Evolutionary conservation across 2,113 vertebrate species (phyloP).

Genomic region (Pelecanus crispus): DNA sequence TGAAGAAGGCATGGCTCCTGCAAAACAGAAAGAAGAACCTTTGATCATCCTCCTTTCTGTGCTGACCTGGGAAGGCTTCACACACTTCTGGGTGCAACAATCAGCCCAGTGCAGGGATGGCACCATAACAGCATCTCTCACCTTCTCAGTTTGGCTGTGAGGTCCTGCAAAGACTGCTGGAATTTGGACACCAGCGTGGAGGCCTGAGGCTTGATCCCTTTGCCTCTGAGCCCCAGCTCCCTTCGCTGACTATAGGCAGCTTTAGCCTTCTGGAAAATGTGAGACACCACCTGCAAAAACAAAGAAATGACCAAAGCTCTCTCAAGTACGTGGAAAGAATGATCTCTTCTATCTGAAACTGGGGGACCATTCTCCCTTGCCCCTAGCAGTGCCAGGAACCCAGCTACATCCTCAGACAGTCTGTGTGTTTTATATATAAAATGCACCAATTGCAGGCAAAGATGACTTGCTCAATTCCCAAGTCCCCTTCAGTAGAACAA

Average conservation of each 20-base stretch:
- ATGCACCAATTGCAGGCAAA: background rate
- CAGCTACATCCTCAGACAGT: background rate
- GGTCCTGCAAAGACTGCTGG: slow-evolving; percentile 82
- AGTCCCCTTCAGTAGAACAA: background rate
- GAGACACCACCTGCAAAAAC: slow-evolving; percentile 78
- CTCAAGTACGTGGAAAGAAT: background rate
- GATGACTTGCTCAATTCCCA: background rate
- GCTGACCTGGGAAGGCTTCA: background rate
- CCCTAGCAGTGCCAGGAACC: background rate
- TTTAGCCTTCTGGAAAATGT: slow-evolving; percentile 80
- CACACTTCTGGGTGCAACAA: background rate
- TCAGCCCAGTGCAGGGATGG: background rate
- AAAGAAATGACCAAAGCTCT: background rate
- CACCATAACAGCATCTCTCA: slow-evolving; percentile 27
- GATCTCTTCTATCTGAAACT: background rate
- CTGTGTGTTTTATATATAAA: background rate
- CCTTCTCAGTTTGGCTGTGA: slow-evolving; percentile 81
- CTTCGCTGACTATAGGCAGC: slow-evolving; percentile 63
- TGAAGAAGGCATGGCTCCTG: slow-evolving; percentile 82
- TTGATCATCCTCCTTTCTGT: background rate
- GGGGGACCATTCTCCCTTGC: background rate
- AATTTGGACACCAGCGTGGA: slow-evolving; percentile 80
- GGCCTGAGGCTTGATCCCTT: slow-evolving; percentile 62
- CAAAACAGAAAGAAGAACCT: background rate
- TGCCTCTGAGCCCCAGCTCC: slow-evolving; percentile 60